These are phyloP conservation scores for Drosophila vallismaia DNA, from an alignment of 2,888 invertebrate species.

Conservation along the genomic window DNA sequence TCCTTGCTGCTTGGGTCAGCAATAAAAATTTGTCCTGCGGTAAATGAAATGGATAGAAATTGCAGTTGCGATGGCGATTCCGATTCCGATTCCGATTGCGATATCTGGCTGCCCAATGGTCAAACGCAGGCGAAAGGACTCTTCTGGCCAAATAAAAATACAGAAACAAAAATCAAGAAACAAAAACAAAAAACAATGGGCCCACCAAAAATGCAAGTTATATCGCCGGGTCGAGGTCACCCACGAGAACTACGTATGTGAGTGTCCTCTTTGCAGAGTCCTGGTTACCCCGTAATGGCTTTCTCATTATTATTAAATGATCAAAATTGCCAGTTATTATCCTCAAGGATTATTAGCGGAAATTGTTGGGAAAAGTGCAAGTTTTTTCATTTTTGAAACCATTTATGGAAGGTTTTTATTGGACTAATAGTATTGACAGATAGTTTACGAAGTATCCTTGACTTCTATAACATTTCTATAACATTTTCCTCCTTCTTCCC, in stretches of 20 bases:
- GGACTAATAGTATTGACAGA: too few relatives aligned
- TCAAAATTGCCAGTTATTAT: neutral
- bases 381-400: too few relatives aligned
- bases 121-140: slow-evolving; percentile 21
- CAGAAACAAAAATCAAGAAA: slow-evolving; percentile 12
- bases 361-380: neutral
- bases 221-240: slow-evolving; percentile 66
- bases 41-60: slow-evolving; percentile 76
- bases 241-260: slow-evolving; percentile 13
- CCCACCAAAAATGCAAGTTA: slow-evolving; percentile 31
- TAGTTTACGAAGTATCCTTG: neutral
- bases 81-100: slow-evolving; percentile 49
- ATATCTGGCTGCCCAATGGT: slow-evolving; percentile 59
- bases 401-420: neutral
- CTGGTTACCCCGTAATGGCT: slow-evolving; percentile 24
- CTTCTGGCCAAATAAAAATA: slow-evolving; percentile 6
- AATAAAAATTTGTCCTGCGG: slow-evolving; percentile 76
- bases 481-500: neutral
- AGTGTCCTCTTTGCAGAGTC: slow-evolving; percentile 12
- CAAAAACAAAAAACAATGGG: slow-evolving; percentile 20
- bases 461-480: neutral
- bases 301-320: slow-evolving; percentile 18
- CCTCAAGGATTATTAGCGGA: neutral
- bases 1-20: slow-evolving; percentile 64
- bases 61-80: slow-evolving; percentile 26